Percentiles rank a stretch among this genome's conserved stretches.
Conservation (phyloP, 2,113 vertebrate genomes). For the Mormyrus lacerda region DNA sequence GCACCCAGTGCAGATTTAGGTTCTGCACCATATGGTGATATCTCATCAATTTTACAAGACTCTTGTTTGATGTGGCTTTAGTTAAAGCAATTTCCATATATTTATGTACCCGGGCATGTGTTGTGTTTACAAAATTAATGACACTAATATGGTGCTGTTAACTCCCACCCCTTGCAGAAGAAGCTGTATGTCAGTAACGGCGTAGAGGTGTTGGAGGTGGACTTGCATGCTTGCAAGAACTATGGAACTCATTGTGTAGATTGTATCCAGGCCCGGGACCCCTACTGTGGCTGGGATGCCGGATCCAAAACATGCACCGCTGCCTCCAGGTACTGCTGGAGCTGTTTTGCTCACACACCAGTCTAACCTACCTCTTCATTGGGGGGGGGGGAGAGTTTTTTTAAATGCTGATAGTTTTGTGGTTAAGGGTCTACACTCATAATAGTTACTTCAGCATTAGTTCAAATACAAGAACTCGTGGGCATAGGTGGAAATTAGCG, state of each 20-base stretch:
- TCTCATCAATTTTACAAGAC: not conserved
- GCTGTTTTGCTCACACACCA: not conserved
- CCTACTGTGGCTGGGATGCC: slow-evolving; percentile 51
- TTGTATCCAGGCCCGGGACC: slow-evolving; percentile 52
- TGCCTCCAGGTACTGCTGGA: not conserved
- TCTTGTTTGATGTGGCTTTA: not conserved
- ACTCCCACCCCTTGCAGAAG: slow-evolving; percentile 35
- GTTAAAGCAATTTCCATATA: not conserved
- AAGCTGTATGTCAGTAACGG: slow-evolving; percentile 43
- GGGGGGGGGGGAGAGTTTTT: not conserved
- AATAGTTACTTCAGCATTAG: too few relatives aligned
- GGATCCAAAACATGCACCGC: not conserved
- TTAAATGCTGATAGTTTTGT: not conserved
- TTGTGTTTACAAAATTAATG: not conserved
- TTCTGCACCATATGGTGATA: not conserved
- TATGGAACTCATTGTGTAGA: slow-evolving; percentile 44
- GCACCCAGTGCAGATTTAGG: not conserved
- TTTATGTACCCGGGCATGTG: not conserved
- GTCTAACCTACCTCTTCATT: not conserved
- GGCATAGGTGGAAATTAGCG: too few relatives aligned
- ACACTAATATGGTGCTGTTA: not conserved
- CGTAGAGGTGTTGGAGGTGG: slow-evolving; percentile 45
- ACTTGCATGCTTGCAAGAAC: slow-evolving; percentile 39
- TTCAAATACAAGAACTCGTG: too few relatives aligned
- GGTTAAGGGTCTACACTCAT: not conserved